Base-by-base conservation (phyloP, 2,797 vertebrate species). In the Nannoperca australis region DNA sequence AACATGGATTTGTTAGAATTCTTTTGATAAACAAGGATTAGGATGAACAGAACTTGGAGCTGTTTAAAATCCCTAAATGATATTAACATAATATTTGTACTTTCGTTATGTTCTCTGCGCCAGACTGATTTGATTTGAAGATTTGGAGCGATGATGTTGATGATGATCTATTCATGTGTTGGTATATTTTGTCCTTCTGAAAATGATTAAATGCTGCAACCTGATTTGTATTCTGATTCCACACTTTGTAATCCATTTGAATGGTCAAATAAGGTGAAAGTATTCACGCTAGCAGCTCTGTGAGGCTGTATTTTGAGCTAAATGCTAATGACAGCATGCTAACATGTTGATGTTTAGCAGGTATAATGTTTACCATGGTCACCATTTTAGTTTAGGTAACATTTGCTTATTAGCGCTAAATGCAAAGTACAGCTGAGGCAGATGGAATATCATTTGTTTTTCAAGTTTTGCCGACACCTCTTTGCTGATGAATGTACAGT, bases 11-110 rank as follows among this genome's bases (percentile, higher is more conserved):
- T 45, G 2, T 62, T 11, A 3, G 11, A 51, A n/a, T 66, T 3
- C 62, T 62, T 71, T 38, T 74, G 56, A 71, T 58, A 67, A 61
- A 78, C 24, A 65, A 27, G 24, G n/a, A 69, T 64, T 22, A 78
- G 24, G 34, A 55, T 20, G 51, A 32, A 38, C n/a, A 63, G 8
- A 66, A 11, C 15, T 22, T 22, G n/a, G 15, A 67, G 14, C 22
- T 55, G 15, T 30, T 63, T 47, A 30, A 45, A 73, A 50, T 11
- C 42, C 22, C 20, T 51, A 14, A 56, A 67, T 70, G 38, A 65
- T 12, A 45, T 70, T 60, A 47, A 5, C 36, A 47, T 65, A 24
- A 55, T 56, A 62, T 38, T 17, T 51, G 7, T 68, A 20, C 30
- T 75, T 50, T 42, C 9, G 65, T 44, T 17, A n/a, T 34, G 44